Conservation (phyloP, 2,888 invertebrate species). For the Villa cingulata region DNA sequence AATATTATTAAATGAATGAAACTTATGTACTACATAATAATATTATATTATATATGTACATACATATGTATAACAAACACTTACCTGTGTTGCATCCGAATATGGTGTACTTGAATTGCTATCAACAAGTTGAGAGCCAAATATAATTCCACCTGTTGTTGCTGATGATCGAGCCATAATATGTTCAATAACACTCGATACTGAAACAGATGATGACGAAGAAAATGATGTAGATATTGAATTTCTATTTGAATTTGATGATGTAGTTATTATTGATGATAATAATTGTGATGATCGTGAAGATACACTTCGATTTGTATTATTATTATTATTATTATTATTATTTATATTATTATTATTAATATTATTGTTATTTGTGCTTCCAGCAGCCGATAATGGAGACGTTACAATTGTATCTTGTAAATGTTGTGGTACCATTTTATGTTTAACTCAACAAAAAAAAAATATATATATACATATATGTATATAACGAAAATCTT, state of each 20-base stretch:
- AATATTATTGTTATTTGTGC: neutral
- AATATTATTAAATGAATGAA: too few species aligned
- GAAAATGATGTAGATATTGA: constrained; percentile 4
- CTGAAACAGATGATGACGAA: neutral
- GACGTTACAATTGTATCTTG: constrained; percentile 22
- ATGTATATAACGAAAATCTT: too few species aligned
- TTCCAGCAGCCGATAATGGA: constrained; percentile 16
- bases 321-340: neutral
- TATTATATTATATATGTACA: too few species aligned
- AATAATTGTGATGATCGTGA: constrained; percentile 7
- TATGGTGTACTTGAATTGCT: constrained; percentile 89
- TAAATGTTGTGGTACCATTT: constrained; percentile 27
- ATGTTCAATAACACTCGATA: constrained; percentile 6
- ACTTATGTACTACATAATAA: constrained; percentile 4
- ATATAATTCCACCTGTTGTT: constrained; percentile 41
- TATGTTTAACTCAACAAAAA: constrained; percentile 1
- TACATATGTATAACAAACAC: constrained; percentile 28
- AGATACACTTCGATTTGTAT: neutral
- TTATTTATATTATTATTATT: neutral
- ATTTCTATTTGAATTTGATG: too few species aligned
- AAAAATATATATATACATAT: too few species aligned
- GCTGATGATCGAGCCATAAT: constrained; percentile 18
- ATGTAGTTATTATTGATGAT: constrained; percentile 11
- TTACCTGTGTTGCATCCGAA: constrained; percentile 95
- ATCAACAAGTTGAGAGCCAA: constrained; percentile 83